A percentile compares a stretch with the other conserved stretches of the same genome.
Evolutionary conservation across 2,797 vertebrate species (phyloP).

Genomic region (Nothura maculosa): DNA sequence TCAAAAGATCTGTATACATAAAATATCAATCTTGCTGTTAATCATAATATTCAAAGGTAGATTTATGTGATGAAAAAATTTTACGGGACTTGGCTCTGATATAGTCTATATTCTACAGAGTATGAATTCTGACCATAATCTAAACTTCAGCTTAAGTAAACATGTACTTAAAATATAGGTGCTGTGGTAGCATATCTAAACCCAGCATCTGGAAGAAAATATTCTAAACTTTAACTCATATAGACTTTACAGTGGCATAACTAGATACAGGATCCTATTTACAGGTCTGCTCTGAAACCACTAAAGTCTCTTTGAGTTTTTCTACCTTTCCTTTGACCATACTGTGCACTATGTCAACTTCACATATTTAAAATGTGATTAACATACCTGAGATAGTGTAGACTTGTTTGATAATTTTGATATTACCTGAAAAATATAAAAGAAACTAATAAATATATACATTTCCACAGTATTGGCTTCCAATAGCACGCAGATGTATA

Average conservation of each 20-base stretch:
- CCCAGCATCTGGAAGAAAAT: neutral
- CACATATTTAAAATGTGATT: conserved; percentile 8
- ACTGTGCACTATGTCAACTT: neutral
- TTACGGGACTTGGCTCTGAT: neutral
- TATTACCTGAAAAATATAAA: conserved; percentile 82
- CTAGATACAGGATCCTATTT: neutral
- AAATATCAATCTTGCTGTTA: neutral
- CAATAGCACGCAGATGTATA: neutral
- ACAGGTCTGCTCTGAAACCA: neutral
- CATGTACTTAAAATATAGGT: neutral
- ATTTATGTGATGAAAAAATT: neutral
- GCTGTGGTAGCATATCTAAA: neutral
- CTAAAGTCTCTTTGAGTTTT: neutral
- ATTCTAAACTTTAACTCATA: neutral
- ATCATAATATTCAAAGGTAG: neutral
- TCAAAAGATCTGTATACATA: neutral
- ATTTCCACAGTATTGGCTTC: conserved; percentile 17
- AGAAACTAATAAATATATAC: conserved; percentile 49
- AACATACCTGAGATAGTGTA: conserved; percentile 83
- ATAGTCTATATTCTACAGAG: neutral
- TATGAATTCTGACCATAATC: accelerated
- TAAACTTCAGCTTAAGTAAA: neutral
- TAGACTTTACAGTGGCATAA: neutral
- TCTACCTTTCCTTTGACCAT: neutral
- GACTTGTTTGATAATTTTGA: conserved; percentile 87